phyloP scores from a whole-genome alignment of 2,797 vertebrate genomes.

The Mus caroli region DNA sequence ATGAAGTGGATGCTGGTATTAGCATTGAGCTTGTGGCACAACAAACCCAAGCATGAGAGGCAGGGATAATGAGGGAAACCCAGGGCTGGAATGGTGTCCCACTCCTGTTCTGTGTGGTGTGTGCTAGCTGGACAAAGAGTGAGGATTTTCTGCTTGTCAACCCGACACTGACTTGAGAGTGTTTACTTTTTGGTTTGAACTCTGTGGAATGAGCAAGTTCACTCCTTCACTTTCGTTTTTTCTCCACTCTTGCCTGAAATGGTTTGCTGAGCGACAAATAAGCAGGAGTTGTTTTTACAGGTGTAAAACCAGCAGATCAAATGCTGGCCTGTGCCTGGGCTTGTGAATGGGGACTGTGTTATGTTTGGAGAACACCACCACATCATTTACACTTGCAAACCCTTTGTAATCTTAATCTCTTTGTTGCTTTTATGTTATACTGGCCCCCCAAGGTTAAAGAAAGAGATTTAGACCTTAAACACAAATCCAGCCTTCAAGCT shows the following conservation, averaged over 20 bases:
- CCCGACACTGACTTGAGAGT: conserved; percentile 85
- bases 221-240: conserved; percentile 63
- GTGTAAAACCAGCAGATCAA: conserved; percentile 92
- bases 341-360: conserved; percentile 84
- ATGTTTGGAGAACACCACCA: conserved; percentile 89
- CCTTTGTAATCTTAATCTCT: conserved; percentile 94
- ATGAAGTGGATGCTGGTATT: conserved; percentile 52
- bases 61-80: conserved; percentile 72
- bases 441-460: conserved; percentile 92
- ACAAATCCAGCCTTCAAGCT: conserved; percentile 94
- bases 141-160: conserved; percentile 82
- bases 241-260: conserved; percentile 79
- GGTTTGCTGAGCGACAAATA: conserved; percentile 90
- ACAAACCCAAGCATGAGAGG: conserved; percentile 64
- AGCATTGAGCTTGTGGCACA: conserved; percentile 64
- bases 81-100: background rate
- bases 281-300: conserved; percentile 91
- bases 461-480: conserved; percentile 96
- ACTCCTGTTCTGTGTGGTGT: conserved; percentile 72
- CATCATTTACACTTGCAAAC: conserved; percentile 92
- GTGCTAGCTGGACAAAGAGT: conserved; percentile 73
- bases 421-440: conserved; percentile 93
- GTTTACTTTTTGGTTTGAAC: conserved; percentile 88
- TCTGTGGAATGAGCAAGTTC: conserved; percentile 84
- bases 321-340: conserved; percentile 86